Base-by-base conservation (phyloP, 2,113 vertebrate species). In the Chascanopsetta lugubris region DNA sequence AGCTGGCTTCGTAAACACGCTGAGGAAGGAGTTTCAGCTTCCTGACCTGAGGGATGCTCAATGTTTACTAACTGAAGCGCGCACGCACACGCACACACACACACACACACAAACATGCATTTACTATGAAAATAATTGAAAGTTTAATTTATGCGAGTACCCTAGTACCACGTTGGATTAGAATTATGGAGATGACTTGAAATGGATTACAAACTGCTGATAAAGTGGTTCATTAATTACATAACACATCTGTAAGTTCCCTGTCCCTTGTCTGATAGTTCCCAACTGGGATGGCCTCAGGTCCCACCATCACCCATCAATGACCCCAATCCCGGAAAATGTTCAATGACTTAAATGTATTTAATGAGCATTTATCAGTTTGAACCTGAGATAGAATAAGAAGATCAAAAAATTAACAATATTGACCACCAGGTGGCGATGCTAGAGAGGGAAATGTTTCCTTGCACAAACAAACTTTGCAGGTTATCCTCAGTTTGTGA, bases 1-100 rank as follows among this genome's bases (percentile, higher is more conserved):
- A 85, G 80, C 76, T 74, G 77, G 72, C 48, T 84, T 75, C 24
- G 80, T 79, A 87, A 88, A 85, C 71, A 70, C 17, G 38, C 72
- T 62, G 80, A 79, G 61, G 40, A 61, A 51, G 59, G 75, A 77
- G 61, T 80, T 84, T 77, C 61, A 72, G 69, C 32, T 30, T 64
- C 25, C 67, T 82, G 70, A 81, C 80, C 64, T 61, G 47, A 69
- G 65, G 58, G 9, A 56, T 6, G 34, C 34, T 38, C 34, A 57
- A 30, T 69, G 47, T 78, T 73, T 65, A 68, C 38, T 49, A 66
- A 24, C 21, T n/a, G n/a, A n/a, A n/a, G n/a, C n/a, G n/a, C 57
- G 70, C 8, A 67, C 61, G 60, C 62, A 61, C 71, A 26, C 32
- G 62, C 13, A 54, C 17, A 69, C 53, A 22, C 43, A 61, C 57